Evolutionary conservation across 2,113 vertebrate species (phyloP), one percentile per base, ranked within the genome.

Genomic region (Malurus melanocephalus): DNA sequence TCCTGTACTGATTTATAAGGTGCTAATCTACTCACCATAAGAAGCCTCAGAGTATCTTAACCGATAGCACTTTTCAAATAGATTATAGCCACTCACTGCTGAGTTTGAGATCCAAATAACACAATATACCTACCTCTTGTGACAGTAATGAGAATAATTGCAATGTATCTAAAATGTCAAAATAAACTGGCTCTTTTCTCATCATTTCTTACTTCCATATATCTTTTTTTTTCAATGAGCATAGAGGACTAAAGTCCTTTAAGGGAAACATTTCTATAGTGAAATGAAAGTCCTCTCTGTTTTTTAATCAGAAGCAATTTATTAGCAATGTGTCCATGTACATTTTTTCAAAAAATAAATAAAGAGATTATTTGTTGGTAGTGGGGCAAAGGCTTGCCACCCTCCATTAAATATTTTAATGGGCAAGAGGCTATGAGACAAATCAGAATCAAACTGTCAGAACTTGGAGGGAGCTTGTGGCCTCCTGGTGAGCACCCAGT

Each of bases 1-100:
- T 95, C 57, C 71, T 76, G 81, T 79, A 53, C 43, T 85, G 78
- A 76, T 93, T 93, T 92, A 43, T 88, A 72, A 87, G 21, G 78
- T 79, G 67, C 66, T 93, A 92, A 93, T 93, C 87, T 57, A 93
- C 69, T 93, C 92, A 90, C 28, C 53, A 3, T 11, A 43, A 85
- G 45, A 78, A 77, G 16, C 12, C 45, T 60, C 11, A 16, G 57
- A 86, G 42, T 90, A 65, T 68, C 84, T 90, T 90, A 86, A 88
- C 74, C 1, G 2, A 69, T 32, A 88, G 32, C 13, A 27, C 19
- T 60, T 72, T 77, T 74, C 78, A 76, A 93, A 80, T 43, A 84
- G 61, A 52, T 89, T 85, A 49, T 67, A 80, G 33, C n/a, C 62
- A 16, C 40, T 67, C 46, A 91, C 9, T 67, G 49, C 22, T 51